Conservation (phyloP, 2,888 invertebrate genomes). For the Leptopterna dolabrata region DNA sequence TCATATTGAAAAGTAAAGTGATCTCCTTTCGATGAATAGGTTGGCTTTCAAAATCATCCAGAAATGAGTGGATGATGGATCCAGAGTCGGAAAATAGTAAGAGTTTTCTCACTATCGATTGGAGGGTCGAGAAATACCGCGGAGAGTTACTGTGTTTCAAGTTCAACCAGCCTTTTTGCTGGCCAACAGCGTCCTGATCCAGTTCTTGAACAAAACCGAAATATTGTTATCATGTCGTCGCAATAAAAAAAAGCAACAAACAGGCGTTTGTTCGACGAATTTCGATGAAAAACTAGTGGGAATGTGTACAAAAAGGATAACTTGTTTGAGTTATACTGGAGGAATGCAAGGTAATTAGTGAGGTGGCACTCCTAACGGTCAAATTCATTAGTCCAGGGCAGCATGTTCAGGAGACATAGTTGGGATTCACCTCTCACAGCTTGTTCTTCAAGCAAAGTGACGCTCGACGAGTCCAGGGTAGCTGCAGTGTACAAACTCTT, state of each 20-base stretch:
- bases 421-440: constrained; percentile 56
- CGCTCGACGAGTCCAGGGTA: constrained; percentile 56
- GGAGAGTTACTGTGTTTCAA: constrained; percentile 73
- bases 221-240: background rate
- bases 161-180: constrained; percentile 70
- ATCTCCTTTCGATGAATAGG: constrained; percentile 73
- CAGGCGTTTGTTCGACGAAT: background rate
- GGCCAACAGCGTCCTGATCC: constrained; percentile 26
- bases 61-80: constrained; percentile 72
- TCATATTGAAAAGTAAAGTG: constrained; percentile 68
- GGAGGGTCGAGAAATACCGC: constrained; percentile 69
- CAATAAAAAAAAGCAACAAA: background rate
- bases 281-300: background rate
- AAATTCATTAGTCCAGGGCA: too few species aligned
- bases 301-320: too few species aligned
- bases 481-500: constrained; percentile 67
- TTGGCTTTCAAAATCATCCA: constrained; percentile 71
- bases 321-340: too few species aligned
- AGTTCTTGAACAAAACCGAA: constrained; percentile 42
- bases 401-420: background rate
- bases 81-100: constrained; percentile 68
- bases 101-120: constrained; percentile 71
- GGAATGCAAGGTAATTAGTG: too few species aligned
- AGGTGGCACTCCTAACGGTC: too few species aligned
- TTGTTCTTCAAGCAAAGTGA: constrained; percentile 58